Conservation (phyloP, 2,888 invertebrate species). For the Catocala fraxini region DNA sequence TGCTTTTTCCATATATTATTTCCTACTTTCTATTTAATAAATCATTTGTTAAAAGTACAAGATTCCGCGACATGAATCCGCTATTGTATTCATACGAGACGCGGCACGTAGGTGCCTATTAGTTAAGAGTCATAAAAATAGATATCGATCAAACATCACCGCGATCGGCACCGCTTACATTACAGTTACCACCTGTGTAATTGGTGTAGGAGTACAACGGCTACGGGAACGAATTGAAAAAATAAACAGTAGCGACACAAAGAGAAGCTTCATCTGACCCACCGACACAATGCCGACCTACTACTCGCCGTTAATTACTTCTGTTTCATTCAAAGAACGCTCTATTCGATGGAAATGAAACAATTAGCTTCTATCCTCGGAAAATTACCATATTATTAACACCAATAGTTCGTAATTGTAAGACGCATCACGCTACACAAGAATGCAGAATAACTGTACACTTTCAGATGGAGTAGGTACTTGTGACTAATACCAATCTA, state of each 20-base stretch:
- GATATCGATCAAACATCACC: constrained; percentile 55
- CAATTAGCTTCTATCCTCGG: constrained; percentile 60
- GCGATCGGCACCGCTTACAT: constrained; percentile 57
- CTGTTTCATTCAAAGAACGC: constrained; percentile 72
- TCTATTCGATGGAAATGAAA: constrained; percentile 67
- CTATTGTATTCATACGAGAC: constrained; percentile 23
- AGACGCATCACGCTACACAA: constrained; percentile 10
- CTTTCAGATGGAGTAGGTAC: constrained; percentile 18
- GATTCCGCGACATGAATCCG: constrained; percentile 6
- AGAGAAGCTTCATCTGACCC: constrained; percentile 77
- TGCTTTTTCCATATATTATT: neutral
- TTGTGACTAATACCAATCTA: constrained; percentile 65
- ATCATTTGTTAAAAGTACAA: constrained; percentile 12
- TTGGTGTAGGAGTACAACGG: constrained; percentile 62
- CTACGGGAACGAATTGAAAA: constrained; percentile 74
- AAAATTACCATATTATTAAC: constrained; percentile 54
- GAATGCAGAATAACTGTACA: constrained; percentile 46
- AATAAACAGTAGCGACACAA: constrained; percentile 79
- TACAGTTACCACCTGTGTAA: constrained; percentile 72
- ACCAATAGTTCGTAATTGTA: constrained; percentile 30
- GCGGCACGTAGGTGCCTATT: constrained; percentile 26
- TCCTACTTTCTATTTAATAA: constrained; percentile 7
- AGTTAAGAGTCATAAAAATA: constrained; percentile 47
- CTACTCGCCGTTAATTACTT: constrained; percentile 79
- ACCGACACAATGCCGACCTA: constrained; percentile 75